A percentile compares a stretch with the other conserved stretches of the same genome.
These are phyloP conservation scores for Oreotrochilus melanogaster DNA, from an alignment of 2,113 vertebrate species.

Conservation along the genomic window DNA sequence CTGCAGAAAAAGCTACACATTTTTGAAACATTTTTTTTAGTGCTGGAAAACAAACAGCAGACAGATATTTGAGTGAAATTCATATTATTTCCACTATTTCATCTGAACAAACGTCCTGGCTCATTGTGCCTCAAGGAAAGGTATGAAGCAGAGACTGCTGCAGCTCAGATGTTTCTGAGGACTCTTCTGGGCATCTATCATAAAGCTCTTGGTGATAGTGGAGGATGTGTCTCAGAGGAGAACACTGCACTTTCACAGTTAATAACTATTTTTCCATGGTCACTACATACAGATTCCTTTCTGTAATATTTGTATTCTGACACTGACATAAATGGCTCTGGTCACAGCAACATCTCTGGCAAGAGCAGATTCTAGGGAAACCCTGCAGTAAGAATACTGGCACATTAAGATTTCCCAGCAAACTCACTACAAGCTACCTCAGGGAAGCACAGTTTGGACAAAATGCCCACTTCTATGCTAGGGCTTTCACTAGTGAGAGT, in stretches of 20 bases:
- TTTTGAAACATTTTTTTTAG: background rate
- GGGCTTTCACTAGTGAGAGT: background rate
- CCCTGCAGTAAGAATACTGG: rapidly evolving
- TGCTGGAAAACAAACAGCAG: background rate
- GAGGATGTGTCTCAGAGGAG: background rate
- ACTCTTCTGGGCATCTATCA: background rate
- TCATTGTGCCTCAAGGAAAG: background rate
- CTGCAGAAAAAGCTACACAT: background rate
- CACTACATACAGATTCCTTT: background rate
- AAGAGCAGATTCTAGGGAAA: background rate
- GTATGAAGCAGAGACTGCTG: background rate
- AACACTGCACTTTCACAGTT: background rate
- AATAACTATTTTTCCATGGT: background rate
- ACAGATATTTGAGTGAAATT: background rate
- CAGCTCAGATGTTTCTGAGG: background rate
- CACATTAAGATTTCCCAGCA: background rate
- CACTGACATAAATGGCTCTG: background rate
- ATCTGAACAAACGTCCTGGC: background rate
- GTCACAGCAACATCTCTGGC: background rate
- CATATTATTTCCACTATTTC: background rate
- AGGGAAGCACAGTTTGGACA: background rate
- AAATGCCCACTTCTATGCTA: rapidly evolving
- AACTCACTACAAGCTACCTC: background rate
- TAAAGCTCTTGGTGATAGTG: background rate
- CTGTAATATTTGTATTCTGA: background rate